Evolutionary conservation across 2,888 invertebrate species (phyloP), one percentile per base, ranked within the genome.

Genomic region (Crematogaster levior): DNA sequence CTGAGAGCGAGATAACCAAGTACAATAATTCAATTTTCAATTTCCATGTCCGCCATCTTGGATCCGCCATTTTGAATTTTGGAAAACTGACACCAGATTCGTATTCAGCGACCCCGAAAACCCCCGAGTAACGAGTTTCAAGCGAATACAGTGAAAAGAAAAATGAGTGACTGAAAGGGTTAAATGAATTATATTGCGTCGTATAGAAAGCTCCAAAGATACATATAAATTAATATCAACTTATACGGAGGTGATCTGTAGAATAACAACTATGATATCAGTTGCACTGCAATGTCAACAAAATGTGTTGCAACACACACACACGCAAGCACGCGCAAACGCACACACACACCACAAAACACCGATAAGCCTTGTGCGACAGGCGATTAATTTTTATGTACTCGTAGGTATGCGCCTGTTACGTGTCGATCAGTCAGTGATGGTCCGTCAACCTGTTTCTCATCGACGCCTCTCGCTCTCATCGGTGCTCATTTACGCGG

Each of bases 401-500:
- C n/a, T n/a, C n/a, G n/a, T n/a, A n/a, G n/a, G n/a, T 72, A 51
- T n/a, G n/a, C 27, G 51, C 81, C 60, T 81, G 80, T 66, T 82
- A 81, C 60, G 58, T 75, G 68, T 56, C 82, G 84, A 83, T 85
- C 61, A 72, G 77, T 86, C 75, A 81, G 56, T 79, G 81, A 79
- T 81, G 82, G 48, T 66, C 82, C 83, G 85, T 84, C 83, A 82
- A 60, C 75, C 82, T 82, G 83, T 85, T 89, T 72, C 85, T 84
- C 84, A 63, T 86, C 88, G 84, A 68, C 73, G 82, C 83, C 65
- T 34, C 74, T 30, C 73, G 15, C 73, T 61, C 61, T 74, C 74
- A 74, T 61, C 74, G 80, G 79, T 88, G 80, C 89, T 91, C 89
- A 90, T 92, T 92, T 89, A 82, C 85, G 48, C 66, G 84, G 70